phyloP scores from a whole-genome alignment of 2,113 vertebrate species.

The Macrotis lagotis region DNA sequence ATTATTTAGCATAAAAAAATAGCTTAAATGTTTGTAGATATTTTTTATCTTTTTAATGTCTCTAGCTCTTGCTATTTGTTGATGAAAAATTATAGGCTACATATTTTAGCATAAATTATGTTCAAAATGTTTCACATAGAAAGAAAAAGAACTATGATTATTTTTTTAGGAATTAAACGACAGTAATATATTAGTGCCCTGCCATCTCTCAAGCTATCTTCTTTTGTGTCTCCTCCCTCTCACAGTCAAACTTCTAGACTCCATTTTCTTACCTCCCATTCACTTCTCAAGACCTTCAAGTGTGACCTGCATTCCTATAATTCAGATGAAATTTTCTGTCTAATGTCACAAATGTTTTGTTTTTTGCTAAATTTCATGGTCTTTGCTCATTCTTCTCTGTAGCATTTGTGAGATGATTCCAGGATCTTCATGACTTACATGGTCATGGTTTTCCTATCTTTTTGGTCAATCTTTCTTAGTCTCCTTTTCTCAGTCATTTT shows the following conservation, averaged over 20 bases:
- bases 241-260: neutral
- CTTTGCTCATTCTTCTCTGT: neutral
- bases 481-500: neutral
- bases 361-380: neutral
- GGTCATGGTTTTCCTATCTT: neutral
- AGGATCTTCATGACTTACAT: neutral
- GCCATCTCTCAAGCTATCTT: neutral
- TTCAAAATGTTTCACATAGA: neutral
- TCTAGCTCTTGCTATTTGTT: constrained; percentile 13
- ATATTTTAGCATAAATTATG: neutral
- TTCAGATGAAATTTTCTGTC: neutral
- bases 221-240: neutral
- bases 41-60: neutral
- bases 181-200: neutral
- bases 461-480: neutral
- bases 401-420: neutral
- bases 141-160: neutral
- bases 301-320: neutral
- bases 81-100: neutral
- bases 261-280: neutral
- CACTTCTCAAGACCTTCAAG: neutral
- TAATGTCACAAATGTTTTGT: neutral
- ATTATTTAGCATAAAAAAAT: neutral
- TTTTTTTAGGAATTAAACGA: neutral
- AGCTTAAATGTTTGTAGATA: neutral